Conservation (phyloP, 2,113 vertebrate genomes). For the Limanda limanda region DNA sequence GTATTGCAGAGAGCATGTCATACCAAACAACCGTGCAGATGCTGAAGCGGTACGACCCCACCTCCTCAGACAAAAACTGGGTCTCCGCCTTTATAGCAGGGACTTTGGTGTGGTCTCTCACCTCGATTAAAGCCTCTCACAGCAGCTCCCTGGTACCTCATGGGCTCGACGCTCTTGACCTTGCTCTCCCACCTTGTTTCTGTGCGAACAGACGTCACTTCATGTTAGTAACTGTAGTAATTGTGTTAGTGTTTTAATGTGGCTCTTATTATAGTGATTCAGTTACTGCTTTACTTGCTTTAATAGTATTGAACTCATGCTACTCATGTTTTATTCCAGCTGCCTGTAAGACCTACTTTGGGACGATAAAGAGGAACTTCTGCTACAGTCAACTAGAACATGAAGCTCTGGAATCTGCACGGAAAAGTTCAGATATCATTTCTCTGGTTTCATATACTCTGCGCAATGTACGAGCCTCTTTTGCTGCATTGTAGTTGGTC, state of each 20-base stretch:
- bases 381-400: too few species aligned
- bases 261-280: too few species aligned
- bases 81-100: not conserved
- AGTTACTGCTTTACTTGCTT: too few species aligned
- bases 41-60: not conserved
- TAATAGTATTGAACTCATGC: too few species aligned
- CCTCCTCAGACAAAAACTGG: not conserved
- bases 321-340: too few species aligned
- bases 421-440: too few species aligned
- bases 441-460: conserved; percentile 27
- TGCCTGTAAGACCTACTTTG: too few species aligned
- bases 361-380: too few species aligned
- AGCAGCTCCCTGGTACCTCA: conserved; percentile 1
- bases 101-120: not conserved
- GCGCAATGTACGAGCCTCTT: conserved; percentile 17
- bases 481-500: not conserved
- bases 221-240: too few species aligned
- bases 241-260: too few species aligned
- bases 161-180: not conserved
- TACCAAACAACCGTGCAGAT: conserved; percentile 2
- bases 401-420: too few species aligned
- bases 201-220: too few species aligned
- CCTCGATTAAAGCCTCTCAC: conserved; percentile 2
- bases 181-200: conserved; percentile 25
- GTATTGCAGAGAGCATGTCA: not conserved